Base-by-base conservation (phyloP, 2,113 vertebrate genomes). In the Ammodramus savannarum region DNA sequence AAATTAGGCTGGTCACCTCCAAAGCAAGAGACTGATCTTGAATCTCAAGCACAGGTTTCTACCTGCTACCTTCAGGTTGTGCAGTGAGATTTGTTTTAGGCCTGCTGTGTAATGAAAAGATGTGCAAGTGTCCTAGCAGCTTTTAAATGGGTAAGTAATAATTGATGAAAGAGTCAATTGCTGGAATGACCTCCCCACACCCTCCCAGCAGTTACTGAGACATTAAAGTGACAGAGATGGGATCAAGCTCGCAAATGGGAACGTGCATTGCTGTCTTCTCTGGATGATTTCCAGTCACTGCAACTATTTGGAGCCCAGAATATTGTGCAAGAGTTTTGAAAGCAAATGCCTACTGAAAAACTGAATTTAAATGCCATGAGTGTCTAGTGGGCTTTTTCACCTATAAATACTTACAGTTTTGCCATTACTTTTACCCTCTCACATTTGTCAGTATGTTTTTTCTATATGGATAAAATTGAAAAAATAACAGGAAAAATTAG, bases 71-170 rank as follows among this genome's bases (percentile, higher is more conserved):
- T 87, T 6, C 1, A 65, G 52, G 63, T 16, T 69, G 38, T 55
- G 31, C 20, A 16, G 38, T 38, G 32, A 89, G 78, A 67, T 79
- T 86, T 94, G 80, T 90, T 92, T 85, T 85, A 78, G 77, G 85
- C 63, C 22, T 1, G 4, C 63, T 83, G 32, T 67, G n/a, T 62
- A 90, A 95, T 82, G 74, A 94, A 89, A 94, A 92, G 69, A 36
- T 63, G 73, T 66, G 67, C 82, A 74, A 74, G 78, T 80, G 85
- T 93, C 85, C 48, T 38, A 69, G 75, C 85, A 86, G 83, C 59
- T 91, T 94, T 77, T 68, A 95, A 92, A 74, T 89, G 74, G 54
- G 32, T 77, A 83, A 91, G 81, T 76, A 96, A 95, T 95, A 95
- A 95, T 83, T 96, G 75, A 96, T 95, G 91, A 90, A 95, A 61